phyloP scores from a whole-genome alignment of 2,797 vertebrate species.

The Typhlichthys subterraneus region DNA sequence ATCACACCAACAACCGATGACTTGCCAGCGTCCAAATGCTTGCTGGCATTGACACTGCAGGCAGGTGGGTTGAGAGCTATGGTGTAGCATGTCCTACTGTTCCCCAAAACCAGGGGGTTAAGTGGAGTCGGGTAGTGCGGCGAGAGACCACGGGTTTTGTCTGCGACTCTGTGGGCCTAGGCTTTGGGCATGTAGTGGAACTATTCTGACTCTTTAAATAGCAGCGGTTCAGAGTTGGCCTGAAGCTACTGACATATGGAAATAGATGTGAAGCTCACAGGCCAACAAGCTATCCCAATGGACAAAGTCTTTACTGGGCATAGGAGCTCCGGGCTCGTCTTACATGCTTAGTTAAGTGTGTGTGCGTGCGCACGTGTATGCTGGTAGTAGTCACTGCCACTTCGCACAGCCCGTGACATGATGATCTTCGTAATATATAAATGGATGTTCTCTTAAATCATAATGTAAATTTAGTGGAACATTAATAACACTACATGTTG shows the following conservation, averaged over 20 bases:
- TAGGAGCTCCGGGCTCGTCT: conserved; percentile 46
- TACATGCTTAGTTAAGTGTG: conserved; percentile 24
- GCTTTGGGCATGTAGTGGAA: conserved; percentile 54
- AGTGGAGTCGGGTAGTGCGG: conserved; percentile 38
- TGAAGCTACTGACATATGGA: conserved; percentile 41
- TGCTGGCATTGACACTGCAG: conserved; percentile 14
- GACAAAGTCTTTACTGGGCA: conserved; percentile 36
- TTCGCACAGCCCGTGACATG: no score
- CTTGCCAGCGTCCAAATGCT: conserved; percentile 29
- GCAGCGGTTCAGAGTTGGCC: conserved; percentile 43
- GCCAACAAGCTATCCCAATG: conserved; percentile 63
- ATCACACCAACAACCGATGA: conserved; percentile 26
- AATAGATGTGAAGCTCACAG: conserved; percentile 64
- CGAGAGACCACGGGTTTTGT: conserved; percentile 41
- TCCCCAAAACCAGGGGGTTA: conserved; percentile 47
- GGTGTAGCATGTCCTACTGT: conserved; percentile 31
- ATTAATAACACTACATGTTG: no score
- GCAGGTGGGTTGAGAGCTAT: conserved; percentile 16
- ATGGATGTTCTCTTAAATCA: no score
- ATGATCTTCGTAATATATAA: no score
- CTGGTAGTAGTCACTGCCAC: no score
- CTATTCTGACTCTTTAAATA: conserved; percentile 74
- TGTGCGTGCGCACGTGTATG: not conserved
- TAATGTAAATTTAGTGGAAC: no score
- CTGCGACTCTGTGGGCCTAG: conserved; percentile 45